Conservation (phyloP, 2,113 vertebrate genomes). For the Sturnira hondurensis region DNA sequence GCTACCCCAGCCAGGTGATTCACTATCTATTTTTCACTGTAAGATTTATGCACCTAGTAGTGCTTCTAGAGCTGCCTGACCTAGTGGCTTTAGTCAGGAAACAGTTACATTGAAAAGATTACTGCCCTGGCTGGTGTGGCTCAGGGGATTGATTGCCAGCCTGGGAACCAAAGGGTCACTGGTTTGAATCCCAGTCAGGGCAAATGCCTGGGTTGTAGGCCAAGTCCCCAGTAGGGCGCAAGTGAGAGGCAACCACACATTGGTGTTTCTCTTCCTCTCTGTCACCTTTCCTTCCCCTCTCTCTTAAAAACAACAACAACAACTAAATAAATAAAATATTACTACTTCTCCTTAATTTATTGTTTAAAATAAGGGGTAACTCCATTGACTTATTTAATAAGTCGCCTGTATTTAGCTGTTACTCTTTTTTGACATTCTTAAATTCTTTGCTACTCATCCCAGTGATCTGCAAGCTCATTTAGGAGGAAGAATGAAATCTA, state of each 20-base stretch:
- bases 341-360: not conserved
- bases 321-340: too few relatives aligned
- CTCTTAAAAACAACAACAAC: too few relatives aligned
- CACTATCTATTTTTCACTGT: not conserved
- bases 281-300: too few relatives aligned
- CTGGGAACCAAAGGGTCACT: too few relatives aligned
- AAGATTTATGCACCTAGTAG: not conserved
- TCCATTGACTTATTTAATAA: not conserved
- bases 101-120: not conserved
- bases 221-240: too few relatives aligned
- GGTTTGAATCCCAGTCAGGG: too few relatives aligned
- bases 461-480: not conserved
- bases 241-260: too few relatives aligned
- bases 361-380: not conserved
- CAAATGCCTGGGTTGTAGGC: too few relatives aligned
- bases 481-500: constrained; percentile 22
- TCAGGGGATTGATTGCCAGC: too few relatives aligned
- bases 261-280: too few relatives aligned
- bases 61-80: not conserved
- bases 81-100: not conserved
- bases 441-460: not conserved
- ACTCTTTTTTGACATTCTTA: not conserved
- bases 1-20: too few relatives aligned
- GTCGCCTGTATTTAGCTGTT: not conserved
- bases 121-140: not conserved